Conservation (phyloP, 2,797 vertebrate species). For the Tokudaia tokunoshimensis region DNA sequence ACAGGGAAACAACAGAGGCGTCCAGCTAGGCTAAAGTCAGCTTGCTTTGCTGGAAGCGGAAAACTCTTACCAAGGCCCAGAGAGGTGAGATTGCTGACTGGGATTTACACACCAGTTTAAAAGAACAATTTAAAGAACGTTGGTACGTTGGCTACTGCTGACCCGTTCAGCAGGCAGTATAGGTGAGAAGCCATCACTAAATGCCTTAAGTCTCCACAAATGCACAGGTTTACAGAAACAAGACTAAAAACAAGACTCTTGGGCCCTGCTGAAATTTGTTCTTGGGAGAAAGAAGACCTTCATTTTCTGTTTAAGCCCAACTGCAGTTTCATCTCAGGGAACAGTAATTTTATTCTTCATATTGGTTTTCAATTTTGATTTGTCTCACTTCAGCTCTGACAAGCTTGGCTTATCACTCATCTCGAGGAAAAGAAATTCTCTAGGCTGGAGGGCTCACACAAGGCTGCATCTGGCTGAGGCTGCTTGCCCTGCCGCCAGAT, state of each 20-base stretch:
- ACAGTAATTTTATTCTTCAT: not conserved
- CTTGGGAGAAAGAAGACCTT: not conserved
- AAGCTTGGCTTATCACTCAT: not conserved
- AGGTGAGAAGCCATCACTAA: not conserved
- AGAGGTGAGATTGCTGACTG: too few species aligned
- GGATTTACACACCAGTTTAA: not conserved
- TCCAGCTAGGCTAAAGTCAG: not conserved
- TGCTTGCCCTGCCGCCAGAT: not conserved
- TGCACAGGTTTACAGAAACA: not conserved
- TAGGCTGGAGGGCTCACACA: not conserved
- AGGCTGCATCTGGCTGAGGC: not conserved
- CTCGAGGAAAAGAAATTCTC: not conserved
- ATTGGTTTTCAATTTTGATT: not conserved
- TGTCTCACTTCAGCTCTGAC: not conserved
- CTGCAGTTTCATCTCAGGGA: not conserved
- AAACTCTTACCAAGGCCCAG: not conserved
- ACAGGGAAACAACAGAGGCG: not conserved
- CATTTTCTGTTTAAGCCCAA: not conserved
- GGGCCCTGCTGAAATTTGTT: not conserved
- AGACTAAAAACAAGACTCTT: not conserved
- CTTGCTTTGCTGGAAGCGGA: not conserved
- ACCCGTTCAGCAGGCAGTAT: not conserved
- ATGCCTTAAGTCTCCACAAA: not conserved
- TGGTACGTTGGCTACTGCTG: not conserved
- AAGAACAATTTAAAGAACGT: not conserved